A percentile compares a stretch with the other conserved stretches of the same genome.
Evolutionary conservation across 2,888 invertebrate genomes (phyloP).

Genomic region (Eledona agricola): DNA sequence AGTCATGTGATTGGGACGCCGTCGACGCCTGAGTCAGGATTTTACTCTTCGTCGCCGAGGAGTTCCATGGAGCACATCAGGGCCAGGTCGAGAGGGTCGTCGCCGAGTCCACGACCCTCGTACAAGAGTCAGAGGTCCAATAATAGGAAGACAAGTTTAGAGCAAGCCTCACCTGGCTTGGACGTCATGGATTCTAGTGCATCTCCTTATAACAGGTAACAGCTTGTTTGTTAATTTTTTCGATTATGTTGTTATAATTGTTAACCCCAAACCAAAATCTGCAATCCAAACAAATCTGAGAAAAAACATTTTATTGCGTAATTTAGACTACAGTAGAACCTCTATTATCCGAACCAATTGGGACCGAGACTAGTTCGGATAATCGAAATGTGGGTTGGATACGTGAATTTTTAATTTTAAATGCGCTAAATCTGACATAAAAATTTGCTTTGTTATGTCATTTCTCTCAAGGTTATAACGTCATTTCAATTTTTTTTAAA

Average conservation of each 20-base stretch:
- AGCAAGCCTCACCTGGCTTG: slow-evolving; percentile 51
- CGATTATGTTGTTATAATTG: neutral
- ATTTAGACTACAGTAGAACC: no score
- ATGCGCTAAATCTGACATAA: no score
- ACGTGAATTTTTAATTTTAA: no score
- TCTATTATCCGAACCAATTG: no score
- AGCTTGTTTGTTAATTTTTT: neutral
- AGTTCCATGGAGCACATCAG: slow-evolving; percentile 54
- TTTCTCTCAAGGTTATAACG: no score
- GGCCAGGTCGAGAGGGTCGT: slow-evolving; percentile 57
- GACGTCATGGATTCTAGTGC: slow-evolving; percentile 46
- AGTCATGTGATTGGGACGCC: slow-evolving; percentile 81
- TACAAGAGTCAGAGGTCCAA: slow-evolving; percentile 58
- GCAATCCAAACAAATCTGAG: no score
- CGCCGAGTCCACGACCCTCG: slow-evolving; percentile 59
- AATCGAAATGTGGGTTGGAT: no score
- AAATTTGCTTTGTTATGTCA: no score
- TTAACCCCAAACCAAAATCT: no score
- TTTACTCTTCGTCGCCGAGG: slow-evolving; percentile 55
- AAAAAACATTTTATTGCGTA: no score
- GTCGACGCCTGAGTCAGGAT: slow-evolving; percentile 59
- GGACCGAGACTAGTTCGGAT: no score
- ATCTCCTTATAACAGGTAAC: slow-evolving; percentile 1
- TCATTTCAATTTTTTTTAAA: no score
- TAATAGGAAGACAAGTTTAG: slow-evolving; percentile 56